phyloP scores from a whole-genome alignment of 2,113 vertebrate genomes.

The Ellobius talpinus region DNA sequence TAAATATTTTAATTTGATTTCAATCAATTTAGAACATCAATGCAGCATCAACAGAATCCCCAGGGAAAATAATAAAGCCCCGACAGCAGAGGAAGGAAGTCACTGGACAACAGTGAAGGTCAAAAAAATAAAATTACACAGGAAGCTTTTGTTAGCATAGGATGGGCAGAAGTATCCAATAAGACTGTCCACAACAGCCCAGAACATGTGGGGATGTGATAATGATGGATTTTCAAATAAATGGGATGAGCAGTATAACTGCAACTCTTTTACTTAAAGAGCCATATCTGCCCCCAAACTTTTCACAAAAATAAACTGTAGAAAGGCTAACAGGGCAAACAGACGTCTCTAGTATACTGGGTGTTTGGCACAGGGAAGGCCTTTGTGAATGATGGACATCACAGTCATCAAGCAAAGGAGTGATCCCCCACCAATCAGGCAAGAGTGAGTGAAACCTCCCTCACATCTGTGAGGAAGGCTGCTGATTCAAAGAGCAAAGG shows the following conservation, averaged over 20 bases:
- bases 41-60: not conserved
- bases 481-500: not conserved
- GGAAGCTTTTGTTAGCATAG: not conserved
- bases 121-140: not conserved
- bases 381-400: not conserved
- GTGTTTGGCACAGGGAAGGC: not conserved
- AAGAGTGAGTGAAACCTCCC: not conserved
- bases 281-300: not conserved
- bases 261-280: not conserved
- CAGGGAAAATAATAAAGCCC: conserved; percentile 8
- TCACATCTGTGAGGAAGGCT: not conserved
- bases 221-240: not conserved
- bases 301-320: not conserved
- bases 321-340: not conserved
- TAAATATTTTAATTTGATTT: conserved; percentile 29
- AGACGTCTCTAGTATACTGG: not conserved
- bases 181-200: not conserved
- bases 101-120: not conserved
- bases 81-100: not conserved
- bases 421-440: not conserved
- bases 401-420: not conserved
- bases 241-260: not conserved
- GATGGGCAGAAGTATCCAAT: not conserved
- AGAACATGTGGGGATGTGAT: not conserved
- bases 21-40: conserved; percentile 3